Conservation (phyloP, 2,113 vertebrate species). For the Microcebus lehilahytsara region DNA sequence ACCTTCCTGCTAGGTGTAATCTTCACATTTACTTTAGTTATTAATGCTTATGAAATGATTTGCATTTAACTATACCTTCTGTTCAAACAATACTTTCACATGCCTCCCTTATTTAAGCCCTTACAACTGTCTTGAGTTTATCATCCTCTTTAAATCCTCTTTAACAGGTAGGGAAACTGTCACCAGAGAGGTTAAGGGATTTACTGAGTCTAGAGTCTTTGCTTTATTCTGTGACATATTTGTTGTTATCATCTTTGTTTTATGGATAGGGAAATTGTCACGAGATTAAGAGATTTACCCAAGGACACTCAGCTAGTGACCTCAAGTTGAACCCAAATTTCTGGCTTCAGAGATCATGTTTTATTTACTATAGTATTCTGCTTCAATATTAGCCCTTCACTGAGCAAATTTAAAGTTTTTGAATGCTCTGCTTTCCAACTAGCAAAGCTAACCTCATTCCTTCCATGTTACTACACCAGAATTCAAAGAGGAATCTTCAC, state of each 20-base stretch:
- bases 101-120: background rate
- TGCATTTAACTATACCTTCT: background rate
- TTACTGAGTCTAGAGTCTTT: constrained; percentile 23
- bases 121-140: constrained; percentile 12
- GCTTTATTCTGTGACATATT: constrained; percentile 29
- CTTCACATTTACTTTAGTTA: background rate
- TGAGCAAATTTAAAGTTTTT: constrained; percentile 25
- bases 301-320: constrained; percentile 43
- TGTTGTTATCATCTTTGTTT: constrained; percentile 45
- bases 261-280: constrained; percentile 48
- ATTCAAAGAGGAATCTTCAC: background rate
- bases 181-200: constrained; percentile 27
- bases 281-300: constrained; percentile 49
- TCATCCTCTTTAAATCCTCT: constrained; percentile 39
- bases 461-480: constrained; percentile 1
- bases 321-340: constrained; percentile 51
- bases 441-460: background rate
- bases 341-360: constrained; percentile 18
- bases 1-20: background rate
- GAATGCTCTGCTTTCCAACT: background rate
- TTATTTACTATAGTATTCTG: constrained; percentile 29
- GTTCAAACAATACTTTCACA: background rate
- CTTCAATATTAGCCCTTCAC: background rate
- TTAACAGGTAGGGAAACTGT: constrained; percentile 28
- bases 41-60: background rate